Evolutionary conservation across 2,113 vertebrate genomes (phyloP).

Genomic region (Percina caprodes): DNA sequence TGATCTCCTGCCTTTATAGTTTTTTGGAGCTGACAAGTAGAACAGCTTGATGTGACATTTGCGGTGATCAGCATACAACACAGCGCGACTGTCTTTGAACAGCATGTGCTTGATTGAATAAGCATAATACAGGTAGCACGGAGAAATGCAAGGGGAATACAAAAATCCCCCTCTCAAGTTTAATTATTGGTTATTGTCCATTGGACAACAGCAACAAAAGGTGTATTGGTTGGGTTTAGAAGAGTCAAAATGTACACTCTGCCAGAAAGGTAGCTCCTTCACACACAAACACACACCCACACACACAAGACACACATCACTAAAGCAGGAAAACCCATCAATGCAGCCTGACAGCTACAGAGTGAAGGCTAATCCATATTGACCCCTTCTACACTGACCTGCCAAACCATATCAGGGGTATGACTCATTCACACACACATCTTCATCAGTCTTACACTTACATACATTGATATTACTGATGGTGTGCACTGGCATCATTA

Average conservation of each 20-base stretch:
- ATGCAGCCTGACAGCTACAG: constrained; percentile 44
- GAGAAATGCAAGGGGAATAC: background rate
- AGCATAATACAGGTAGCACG: constrained; percentile 4
- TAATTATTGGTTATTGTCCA: background rate
- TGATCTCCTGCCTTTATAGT: constrained; percentile 27
- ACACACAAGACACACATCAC: background rate
- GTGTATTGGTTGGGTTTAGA: background rate
- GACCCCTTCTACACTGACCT: constrained; percentile 82
- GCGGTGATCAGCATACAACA: constrained; percentile 13
- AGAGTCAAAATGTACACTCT: background rate
- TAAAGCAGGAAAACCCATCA: constrained; percentile 49
- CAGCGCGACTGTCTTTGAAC: background rate
- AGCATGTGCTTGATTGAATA: background rate
- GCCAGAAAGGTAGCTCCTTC: background rate
- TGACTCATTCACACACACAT: constrained; percentile 73
- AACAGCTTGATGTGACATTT: constrained; percentile 31
- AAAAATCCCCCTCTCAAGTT: too few species aligned
- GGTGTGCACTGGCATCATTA: background rate
- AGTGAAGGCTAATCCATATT: constrained; percentile 80
- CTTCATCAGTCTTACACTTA: constrained; percentile 69
- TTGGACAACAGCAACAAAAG: background rate
- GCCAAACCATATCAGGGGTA: constrained; percentile 84
- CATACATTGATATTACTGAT: constrained; percentile 69
- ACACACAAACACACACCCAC: too few species aligned
- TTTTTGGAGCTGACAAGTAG: constrained; percentile 21